Base-by-base conservation (phyloP, 37 sponge, comb jelly and placozoan genomes). In the Ianthella basta region DNA sequence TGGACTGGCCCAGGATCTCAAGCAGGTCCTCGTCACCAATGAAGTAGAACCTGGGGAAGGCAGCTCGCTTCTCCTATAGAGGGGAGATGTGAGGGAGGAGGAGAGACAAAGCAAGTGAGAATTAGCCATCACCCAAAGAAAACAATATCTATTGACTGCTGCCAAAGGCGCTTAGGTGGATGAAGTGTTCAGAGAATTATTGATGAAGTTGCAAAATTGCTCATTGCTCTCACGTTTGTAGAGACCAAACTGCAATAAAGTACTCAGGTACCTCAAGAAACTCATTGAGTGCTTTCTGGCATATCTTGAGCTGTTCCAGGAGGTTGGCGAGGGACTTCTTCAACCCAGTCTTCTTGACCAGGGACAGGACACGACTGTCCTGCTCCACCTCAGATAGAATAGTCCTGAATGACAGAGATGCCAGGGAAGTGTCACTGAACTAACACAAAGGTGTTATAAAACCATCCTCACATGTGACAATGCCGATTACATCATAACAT, bases 11-110 rank as follows among this genome's bases (percentile, higher is more conserved):
- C 61, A 99, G 88, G 27, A 99, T 99, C 94, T 99, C 99, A 74
- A 99, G 84, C 56, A 99, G 89, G 56, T 99, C 99, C 30, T 99
- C 99, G 66, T 99, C 99, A 29, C 99, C 99, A 70, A 99, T 91
- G 80, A 99, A 99, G 85, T 95, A 99, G 83, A 99, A 99, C 0
- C 99, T 89, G 19, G 99, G 99, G 77, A 99, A 97, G 12, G 89
- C 84, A 8, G 91, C 80, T 19, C 99, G 86, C 81, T 99, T 99
- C 82, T 99, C 99, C 89, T 97, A 66, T 10, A 64, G 24, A 14
- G 4, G 8, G 37, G 37, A 27, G 6, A 55, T 50, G 50, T 2
- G 27, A 10, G 50, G 50, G 50, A 44, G 50, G 50, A 44, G 50
- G 50, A 10, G 3, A 44, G 3, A 8, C 8, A 8, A 10, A 8